Base-by-base conservation (phyloP, 2,113 vertebrate genomes). In the Cinclus cinclus region DNA sequence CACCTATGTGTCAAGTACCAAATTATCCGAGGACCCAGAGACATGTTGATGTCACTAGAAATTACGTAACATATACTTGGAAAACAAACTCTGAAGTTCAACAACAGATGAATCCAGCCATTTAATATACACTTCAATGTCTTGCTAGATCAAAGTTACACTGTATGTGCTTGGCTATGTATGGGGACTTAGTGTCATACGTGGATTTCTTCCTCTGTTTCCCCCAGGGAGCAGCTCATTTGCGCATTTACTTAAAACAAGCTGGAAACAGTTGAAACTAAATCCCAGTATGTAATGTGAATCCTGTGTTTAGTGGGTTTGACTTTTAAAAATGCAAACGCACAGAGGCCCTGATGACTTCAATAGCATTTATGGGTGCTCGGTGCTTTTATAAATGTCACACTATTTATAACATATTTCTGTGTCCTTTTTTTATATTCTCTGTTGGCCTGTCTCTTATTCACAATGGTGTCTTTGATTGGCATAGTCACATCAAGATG, bases 301-400 rank as follows among this genome's bases (percentile, higher is more conserved):
- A 71, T 94, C 87, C 89, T 75, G 49, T 1, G 0, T 94, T 94
- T 69, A 79, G 80, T 75, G 62, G 47, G 44, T 78, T 89, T 95
- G 95, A 91, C 92, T 94, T 96, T 94, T 90, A 89, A 94, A 94
- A 97, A 95, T 71, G 77, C 0, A 1, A 87, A 92, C 58, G 19
- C 91, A 91, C 91, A 39, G 49, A 84, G 89, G 89, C 83, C 83
- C 83, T 89, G 87, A 94, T 97, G 95, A 96, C 95, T 96, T 97
- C 96, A 97, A 87, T 92, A 92, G 91, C 92, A 73, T 97, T 97
- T 97, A 96, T 95, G 94, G 95, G 91, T 96, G 91, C 89, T 95
- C 4, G 19, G 92, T 70, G 94, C 94, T 93, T 78, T 63, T 96
- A 83, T 95, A 96, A 97, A 97, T 94, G 95, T 97, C 96, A 95